Evolutionary conservation across 2,113 vertebrate species (phyloP), one percentile per base, ranked within the genome.

Genomic region (Datnioides undecimradiatus): DNA sequence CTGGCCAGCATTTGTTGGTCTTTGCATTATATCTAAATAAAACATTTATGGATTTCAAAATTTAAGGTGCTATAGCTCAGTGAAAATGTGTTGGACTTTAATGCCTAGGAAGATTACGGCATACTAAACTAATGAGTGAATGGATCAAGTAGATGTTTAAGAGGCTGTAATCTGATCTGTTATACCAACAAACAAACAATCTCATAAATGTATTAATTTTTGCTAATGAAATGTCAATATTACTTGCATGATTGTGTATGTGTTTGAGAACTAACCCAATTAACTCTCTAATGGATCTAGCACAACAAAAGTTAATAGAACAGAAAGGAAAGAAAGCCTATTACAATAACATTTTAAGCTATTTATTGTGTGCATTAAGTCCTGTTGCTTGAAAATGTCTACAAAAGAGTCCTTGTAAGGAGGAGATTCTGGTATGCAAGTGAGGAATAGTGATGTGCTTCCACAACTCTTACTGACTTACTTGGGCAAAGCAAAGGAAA

Each of bases 231-330:
- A 76, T 27, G 49, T 74, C 68, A 65, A 75, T 70, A 73, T 76
- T 49, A 36, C 65, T 64, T 74, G 55, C 33, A 49, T 29, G 33
- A 49, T 6, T 65, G 75, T 69, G 40, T 58, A 19, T 43, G 79
- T 77, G 51, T 67, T 55, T 49, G 36, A 74, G 64, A 51, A 80
- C 80, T 83, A 75, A 89, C 86, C 64, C 67, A 82, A 63, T 81
- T 70, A 76, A 40, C 62, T 41, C 67, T 66, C 70, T 84, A 84
- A 90, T 84, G 75, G 69, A 73, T 58, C 62, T 34, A 43, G 34
- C 10, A 23, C 65, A 36, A 74, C 14, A 76, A 69, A 60, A 45
- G 64, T 72, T 81, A 84, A 93, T 87, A 73, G 68, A 86, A 70
- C 31, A 45, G 49, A 85, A 63, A 73, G 59, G 23, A 2, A 23